phyloP scores from a whole-genome alignment of 2,797 vertebrate genomes.

The Melanotaenia parkinsoni region DNA sequence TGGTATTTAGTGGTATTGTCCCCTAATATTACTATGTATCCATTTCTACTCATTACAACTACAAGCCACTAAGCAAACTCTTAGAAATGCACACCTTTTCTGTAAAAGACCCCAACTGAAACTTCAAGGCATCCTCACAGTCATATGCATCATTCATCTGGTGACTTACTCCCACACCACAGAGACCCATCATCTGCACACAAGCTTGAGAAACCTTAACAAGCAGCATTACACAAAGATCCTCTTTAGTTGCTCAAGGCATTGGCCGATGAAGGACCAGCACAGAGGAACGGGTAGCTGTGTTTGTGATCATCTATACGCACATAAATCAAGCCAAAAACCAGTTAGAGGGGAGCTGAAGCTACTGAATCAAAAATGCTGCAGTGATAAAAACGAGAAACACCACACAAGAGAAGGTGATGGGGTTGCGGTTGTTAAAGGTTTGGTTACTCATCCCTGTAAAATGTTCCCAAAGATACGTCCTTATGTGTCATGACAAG shows the following conservation, averaged over 20 bases:
- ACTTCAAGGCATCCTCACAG: constrained; percentile 19
- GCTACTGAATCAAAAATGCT: not conserved
- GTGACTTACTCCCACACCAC: constrained; percentile 17
- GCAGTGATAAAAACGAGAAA: constrained; percentile 4
- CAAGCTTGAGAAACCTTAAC: constrained; percentile 12
- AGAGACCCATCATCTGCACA: constrained; percentile 26
- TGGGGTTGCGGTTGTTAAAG: constrained; percentile 14
- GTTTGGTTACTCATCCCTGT: constrained; percentile 28
- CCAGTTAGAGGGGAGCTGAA: constrained; percentile 11
- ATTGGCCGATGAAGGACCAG: constrained; percentile 11
- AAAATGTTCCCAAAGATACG: not conserved
- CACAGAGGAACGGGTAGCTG: constrained; percentile 8
- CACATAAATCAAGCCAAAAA: constrained; percentile 14
- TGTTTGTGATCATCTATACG: not conserved
- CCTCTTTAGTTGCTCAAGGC: constrained; percentile 15
- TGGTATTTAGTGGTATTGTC: constrained; percentile 8
- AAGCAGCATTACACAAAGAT: constrained; percentile 25
- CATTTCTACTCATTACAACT: constrained; percentile 3
- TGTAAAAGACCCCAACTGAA: constrained; percentile 8
- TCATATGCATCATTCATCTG: constrained; percentile 7
- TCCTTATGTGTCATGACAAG: not conserved
- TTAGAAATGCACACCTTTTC: constrained; percentile 15
- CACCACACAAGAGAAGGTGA: constrained; percentile 6
- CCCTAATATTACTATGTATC: not conserved
- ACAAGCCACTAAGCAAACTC: constrained; percentile 5